Conservation (phyloP, 2,113 vertebrate species). For the Takifugu bimaculatus region DNA sequence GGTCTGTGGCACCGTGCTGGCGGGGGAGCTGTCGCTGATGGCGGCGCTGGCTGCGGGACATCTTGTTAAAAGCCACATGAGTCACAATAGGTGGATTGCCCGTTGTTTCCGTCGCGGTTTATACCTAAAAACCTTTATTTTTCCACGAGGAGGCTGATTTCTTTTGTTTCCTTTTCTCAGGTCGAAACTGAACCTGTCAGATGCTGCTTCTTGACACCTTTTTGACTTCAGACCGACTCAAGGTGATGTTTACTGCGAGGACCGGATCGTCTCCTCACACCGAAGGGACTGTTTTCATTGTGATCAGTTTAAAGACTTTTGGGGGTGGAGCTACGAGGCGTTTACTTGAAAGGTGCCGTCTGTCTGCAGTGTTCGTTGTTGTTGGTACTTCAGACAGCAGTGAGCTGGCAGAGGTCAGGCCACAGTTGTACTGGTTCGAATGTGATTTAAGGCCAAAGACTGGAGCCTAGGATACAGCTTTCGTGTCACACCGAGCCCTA, state of each 20-base stretch:
- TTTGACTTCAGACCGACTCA: neutral
- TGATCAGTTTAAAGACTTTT: neutral
- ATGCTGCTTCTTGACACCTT: constrained; percentile 7
- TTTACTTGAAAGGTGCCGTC: constrained; percentile 27
- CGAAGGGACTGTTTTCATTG: neutral
- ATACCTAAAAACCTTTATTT: fast-evolving
- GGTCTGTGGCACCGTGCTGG: constrained; percentile 91
- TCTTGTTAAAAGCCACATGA: constrained; percentile 95
- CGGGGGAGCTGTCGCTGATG: constrained; percentile 95
- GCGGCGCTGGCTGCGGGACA: constrained; percentile 91
- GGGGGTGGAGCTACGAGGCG: neutral
- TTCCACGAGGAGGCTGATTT: neutral
- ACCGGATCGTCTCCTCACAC: neutral
- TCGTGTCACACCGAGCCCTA: no score
- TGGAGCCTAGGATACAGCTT: no score
- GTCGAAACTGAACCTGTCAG: constrained; percentile 31
- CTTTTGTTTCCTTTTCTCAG: constrained; percentile 1
- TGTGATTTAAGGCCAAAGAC: no score
- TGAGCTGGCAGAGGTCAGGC: neutral
- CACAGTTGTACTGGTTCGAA: no score
- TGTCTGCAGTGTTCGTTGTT: constrained; percentile 1
- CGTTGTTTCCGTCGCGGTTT: fast-evolving
- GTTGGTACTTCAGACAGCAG: neutral
- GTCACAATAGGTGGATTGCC: constrained; percentile 85
- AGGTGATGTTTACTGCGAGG: neutral